A percentile compares a stretch with the other conserved stretches of the same genome.
These are phyloP conservation scores for Zophobas morio DNA, from an alignment of 1,140 invertebrate genomes.

Conservation along the genomic window DNA sequence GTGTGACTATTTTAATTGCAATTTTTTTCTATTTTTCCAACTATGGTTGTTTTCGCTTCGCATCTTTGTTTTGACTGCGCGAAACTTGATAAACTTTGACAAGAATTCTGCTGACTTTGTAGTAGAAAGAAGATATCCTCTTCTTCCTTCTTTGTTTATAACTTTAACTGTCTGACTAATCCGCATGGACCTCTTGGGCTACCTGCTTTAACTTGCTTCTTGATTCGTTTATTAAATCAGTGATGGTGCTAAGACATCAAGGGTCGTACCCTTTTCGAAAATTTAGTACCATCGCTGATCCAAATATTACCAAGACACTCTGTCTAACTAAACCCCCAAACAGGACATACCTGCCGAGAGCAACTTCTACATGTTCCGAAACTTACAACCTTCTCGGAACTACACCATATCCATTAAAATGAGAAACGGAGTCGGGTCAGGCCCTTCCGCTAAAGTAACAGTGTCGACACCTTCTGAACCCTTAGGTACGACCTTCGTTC, in stretches of 20 bases:
- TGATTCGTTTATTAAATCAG: not conserved
- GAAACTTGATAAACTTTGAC: not conserved
- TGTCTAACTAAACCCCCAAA: not conserved
- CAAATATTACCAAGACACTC: too few species aligned
- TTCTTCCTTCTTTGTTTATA: constrained; percentile 29
- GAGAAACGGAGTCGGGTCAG: constrained; percentile 85
- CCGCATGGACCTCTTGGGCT: constrained; percentile 28
- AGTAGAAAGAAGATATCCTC: not conserved
- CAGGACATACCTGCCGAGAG: constrained; percentile 82
- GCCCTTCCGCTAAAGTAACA: constrained; percentile 75
- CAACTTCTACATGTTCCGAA: constrained; percentile 83
- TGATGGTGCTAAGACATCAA: not conserved
- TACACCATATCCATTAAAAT: constrained; percentile 85
- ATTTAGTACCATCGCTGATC: too few species aligned
- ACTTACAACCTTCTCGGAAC: constrained; percentile 78
- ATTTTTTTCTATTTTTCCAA: not conserved
- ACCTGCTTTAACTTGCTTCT: constrained; percentile 13
- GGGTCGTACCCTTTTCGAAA: too few species aligned
- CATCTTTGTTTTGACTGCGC: constrained; percentile 11
- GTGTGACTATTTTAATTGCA: constrained; percentile 63
- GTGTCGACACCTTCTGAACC: constrained; percentile 74
- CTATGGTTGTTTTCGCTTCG: not conserved
- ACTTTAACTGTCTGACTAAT: not conserved
- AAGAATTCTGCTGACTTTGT: too few species aligned
- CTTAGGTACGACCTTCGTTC: constrained; percentile 9